Conservation (phyloP, 2,797 vertebrate species). For the Varecia variegata region DNA sequence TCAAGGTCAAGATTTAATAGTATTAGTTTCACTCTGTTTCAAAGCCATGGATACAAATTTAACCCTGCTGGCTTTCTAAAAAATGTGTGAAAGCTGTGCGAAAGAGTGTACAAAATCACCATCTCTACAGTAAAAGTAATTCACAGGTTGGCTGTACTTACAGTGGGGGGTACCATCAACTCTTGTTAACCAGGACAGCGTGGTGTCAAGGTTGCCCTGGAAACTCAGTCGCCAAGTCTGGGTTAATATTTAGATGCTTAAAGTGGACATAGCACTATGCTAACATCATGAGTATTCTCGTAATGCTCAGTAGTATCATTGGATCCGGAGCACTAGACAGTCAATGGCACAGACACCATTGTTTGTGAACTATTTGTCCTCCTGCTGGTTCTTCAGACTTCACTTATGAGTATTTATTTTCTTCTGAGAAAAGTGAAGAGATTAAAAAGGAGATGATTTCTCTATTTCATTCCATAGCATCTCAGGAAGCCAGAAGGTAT, state of each 20-base stretch:
- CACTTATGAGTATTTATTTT: not conserved
- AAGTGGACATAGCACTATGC: not conserved
- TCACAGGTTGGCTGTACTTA: constrained; percentile 45
- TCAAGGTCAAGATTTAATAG: constrained; percentile 54
- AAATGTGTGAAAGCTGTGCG: not conserved
- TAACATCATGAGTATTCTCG: not conserved
- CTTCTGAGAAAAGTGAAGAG: constrained; percentile 38
- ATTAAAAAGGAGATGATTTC: not conserved
- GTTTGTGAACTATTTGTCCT: not conserved
- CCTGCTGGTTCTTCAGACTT: not conserved
- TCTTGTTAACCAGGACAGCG: constrained; percentile 10
- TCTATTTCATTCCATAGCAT: not conserved
- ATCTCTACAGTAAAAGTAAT: constrained; percentile 58
- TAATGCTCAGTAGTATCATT: not conserved
- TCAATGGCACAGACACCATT: not conserved
- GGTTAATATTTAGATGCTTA: not conserved
- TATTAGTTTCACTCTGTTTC: constrained; percentile 51
- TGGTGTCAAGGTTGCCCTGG: constrained; percentile 3
- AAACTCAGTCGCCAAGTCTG: constrained; percentile 39
- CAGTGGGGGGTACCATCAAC: not conserved
- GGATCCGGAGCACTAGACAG: not conserved
- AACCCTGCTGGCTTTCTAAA: constrained; percentile 43
- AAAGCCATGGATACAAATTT: constrained; percentile 59
- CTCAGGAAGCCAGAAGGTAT: constrained; percentile 20
- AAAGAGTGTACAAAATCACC: constrained; percentile 43